Conservation (phyloP, 2,797 vertebrate species). For the Aldrovandia affinis region DNA sequence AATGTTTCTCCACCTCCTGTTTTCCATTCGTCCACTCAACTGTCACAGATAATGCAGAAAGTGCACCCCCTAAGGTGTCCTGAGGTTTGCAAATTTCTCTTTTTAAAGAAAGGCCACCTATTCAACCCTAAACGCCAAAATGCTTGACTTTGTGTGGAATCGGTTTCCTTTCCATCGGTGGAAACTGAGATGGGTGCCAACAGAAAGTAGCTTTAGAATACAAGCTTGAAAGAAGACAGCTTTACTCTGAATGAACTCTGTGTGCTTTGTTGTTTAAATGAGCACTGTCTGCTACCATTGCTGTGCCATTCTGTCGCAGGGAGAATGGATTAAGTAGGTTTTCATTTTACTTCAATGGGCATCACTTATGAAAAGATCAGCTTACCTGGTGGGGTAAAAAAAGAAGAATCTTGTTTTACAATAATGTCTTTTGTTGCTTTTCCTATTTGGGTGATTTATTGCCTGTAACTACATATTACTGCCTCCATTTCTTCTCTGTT, state of each 20-base stretch:
- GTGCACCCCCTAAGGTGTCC: conserved; percentile 91
- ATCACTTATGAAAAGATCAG: conserved; percentile 83
- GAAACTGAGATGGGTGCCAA: conserved; percentile 85
- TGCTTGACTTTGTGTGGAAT: conserved; percentile 77
- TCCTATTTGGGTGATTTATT: conserved; percentile 34
- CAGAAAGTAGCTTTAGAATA: conserved; percentile 87
- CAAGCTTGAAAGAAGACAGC: conserved; percentile 92
- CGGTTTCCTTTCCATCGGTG: conserved; percentile 73
- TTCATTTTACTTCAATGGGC: conserved; percentile 84
- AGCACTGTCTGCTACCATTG: conserved; percentile 90
- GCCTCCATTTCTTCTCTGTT: not conserved
- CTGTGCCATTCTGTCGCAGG: conserved; percentile 80
- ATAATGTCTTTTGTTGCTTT: conserved; percentile 60
- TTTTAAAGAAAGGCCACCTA: conserved; percentile 74
- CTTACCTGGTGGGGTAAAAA: conserved; percentile 85
- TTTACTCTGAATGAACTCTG: conserved; percentile 93
- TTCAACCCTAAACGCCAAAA: conserved; percentile 87
- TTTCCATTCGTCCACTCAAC: conserved; percentile 85
- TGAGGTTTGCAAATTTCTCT: conserved; percentile 74
- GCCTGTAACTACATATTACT: conserved; percentile 31
- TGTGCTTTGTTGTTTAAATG: conserved; percentile 98
- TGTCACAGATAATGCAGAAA: conserved; percentile 81
- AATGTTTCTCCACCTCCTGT: conserved; percentile 85
- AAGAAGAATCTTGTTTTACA: conserved; percentile 83
- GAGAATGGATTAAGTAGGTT: conserved; percentile 85